Evolutionary conservation across 2,797 vertebrate genomes (phyloP).

Genomic region (Mycteria americana): DNA sequence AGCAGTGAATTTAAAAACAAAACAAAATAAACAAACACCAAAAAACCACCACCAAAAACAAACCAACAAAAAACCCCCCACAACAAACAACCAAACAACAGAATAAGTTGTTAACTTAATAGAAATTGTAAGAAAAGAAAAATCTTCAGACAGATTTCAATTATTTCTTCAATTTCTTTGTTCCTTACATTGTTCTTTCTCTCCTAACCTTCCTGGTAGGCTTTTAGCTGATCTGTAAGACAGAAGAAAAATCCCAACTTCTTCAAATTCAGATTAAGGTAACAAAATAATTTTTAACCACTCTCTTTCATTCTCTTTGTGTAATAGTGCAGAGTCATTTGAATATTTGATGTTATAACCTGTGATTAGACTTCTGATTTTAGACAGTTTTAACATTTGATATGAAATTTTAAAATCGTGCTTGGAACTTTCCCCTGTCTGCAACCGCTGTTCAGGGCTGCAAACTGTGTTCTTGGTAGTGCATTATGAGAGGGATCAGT

Average conservation of each 20-base stretch:
- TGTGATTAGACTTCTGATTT: neutral
- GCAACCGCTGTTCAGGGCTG: neutral
- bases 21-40: no score
- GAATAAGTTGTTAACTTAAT: neutral
- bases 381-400: neutral
- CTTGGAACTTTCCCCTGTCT: neutral
- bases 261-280: neutral
- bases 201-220: neutral
- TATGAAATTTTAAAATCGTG: neutral
- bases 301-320: neutral
- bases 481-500: neutral
- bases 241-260: neutral
- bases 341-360: neutral
- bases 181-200: neutral
- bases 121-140: neutral
- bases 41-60: no score
- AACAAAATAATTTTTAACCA: neutral
- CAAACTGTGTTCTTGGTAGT: neutral
- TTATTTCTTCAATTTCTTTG: neutral
- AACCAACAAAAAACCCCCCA: no score
- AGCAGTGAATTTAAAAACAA: neutral
- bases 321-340: neutral
- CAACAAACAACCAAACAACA: neutral
- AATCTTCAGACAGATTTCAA: neutral
- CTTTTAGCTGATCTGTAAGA: neutral